Evolutionary conservation across 2,888 invertebrate species (phyloP).

Genomic region (Pollenia amentaria): DNA sequence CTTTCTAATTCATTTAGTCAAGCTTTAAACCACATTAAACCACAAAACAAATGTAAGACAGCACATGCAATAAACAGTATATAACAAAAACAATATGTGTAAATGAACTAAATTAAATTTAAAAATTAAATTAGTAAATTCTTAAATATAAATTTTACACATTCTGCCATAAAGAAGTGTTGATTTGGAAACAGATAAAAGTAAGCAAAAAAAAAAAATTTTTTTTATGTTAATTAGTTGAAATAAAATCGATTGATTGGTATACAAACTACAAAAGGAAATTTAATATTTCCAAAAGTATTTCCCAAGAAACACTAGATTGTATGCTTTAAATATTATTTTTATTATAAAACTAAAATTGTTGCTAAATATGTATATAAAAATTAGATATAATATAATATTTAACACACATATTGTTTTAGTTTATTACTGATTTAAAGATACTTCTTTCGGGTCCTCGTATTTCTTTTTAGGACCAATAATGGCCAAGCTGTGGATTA

Average conservation of each 20-base stretch:
- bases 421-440: conserved; percentile 26
- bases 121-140: conserved; percentile 40
- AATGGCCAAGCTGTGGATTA: neutral
- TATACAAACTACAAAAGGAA: neutral
- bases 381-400: neutral
- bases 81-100: conserved; percentile 46
- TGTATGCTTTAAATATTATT: neutral
- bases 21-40: conserved; percentile 16
- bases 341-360: conserved; percentile 10
- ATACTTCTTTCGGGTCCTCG: conserved; percentile 1
- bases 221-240: neutral
- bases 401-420: conserved; percentile 38
- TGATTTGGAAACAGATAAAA: neutral
- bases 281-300: neutral
- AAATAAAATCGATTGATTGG: neutral
- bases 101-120: neutral
- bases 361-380: conserved; percentile 6
- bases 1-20: conserved; percentile 20
- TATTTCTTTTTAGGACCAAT: conserved; percentile 6
- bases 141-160: neutral
- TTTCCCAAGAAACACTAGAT: conserved; percentile 4
- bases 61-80: conserved; percentile 42
- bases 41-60: conserved; percentile 3
- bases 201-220: neutral
- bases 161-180: neutral